These are phyloP conservation scores for Caranx melampygus DNA, from an alignment of 2,113 vertebrate genomes.

Conservation along the genomic window DNA sequence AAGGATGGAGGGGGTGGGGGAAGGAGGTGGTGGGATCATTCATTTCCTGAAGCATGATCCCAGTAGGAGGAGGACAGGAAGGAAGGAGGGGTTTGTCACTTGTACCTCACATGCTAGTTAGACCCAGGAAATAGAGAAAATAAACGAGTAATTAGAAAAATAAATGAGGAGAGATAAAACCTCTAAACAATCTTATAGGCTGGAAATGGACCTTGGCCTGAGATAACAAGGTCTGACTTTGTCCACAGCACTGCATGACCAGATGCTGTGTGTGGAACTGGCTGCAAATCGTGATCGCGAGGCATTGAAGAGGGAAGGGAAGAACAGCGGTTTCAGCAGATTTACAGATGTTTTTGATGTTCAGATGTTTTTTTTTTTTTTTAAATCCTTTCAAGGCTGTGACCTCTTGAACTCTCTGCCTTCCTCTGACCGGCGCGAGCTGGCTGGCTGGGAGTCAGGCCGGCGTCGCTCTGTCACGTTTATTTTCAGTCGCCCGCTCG, in stretches of 20 bases:
- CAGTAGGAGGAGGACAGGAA: conserved; percentile 60
- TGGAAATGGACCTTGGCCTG: conserved; percentile 61
- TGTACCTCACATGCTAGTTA: conserved; percentile 47
- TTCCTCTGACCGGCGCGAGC: conserved; percentile 53
- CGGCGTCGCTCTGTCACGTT: conserved; percentile 81
- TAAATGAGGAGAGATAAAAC: conserved; percentile 64
- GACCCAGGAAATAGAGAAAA: conserved; percentile 68
- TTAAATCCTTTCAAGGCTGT: conserved; percentile 37
- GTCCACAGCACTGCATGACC: conserved; percentile 24
- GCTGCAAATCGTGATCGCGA: conserved; percentile 21
- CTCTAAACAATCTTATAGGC: conserved; percentile 46
- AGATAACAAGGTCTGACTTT: conserved; percentile 56
- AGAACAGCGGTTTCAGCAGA: conserved; percentile 30
- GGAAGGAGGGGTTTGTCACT: conserved; percentile 53
- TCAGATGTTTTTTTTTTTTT: conserved; percentile 45
- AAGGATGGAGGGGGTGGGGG: conserved; percentile 5
- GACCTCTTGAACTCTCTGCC: conserved; percentile 69
- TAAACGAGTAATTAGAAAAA: conserved; percentile 71
- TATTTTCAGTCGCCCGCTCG: conserved; percentile 80
- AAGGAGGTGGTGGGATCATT: conserved; percentile 10
- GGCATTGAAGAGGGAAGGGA: conserved; percentile 18
- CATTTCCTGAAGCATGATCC: conserved; percentile 63
- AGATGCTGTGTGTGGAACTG: conserved; percentile 32
- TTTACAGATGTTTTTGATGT: conserved; percentile 69
- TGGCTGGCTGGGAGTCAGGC: conserved; percentile 67